Evolutionary conservation across 1,140 invertebrate species (phyloP).

Genomic region (Aphidius gifuensis): DNA sequence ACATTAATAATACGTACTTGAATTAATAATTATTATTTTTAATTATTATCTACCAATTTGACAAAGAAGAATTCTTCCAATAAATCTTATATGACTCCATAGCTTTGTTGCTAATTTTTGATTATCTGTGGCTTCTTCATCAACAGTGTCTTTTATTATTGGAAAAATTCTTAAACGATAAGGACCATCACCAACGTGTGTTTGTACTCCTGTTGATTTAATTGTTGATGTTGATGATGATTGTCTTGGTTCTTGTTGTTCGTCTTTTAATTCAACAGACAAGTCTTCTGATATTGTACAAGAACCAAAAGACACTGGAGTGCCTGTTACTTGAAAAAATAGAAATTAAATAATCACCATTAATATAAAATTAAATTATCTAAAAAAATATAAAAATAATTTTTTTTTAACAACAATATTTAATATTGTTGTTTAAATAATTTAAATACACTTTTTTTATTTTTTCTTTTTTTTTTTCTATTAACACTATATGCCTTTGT

Average conservation of each 20-base stretch:
- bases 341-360: constrained; percentile 9
- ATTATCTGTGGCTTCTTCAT: constrained; percentile 30
- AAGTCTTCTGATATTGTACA: constrained; percentile 34
- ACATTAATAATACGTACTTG: not conserved
- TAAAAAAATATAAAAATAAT: too few species aligned
- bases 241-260: constrained; percentile 16
- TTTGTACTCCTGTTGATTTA: constrained; percentile 51
- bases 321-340: constrained; percentile 18
- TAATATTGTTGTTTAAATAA: too few species aligned
- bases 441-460: not conserved
- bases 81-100: constrained; percentile 43
- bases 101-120: constrained; percentile 32
- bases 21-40: too few species aligned
- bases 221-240: constrained; percentile 18
- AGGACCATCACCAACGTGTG: constrained; percentile 43
- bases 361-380: not conserved
- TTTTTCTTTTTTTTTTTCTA: not conserved
- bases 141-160: constrained; percentile 40
- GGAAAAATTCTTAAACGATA: constrained; percentile 56
- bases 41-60: constrained; percentile 45
- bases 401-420: too few species aligned
- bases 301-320: constrained; percentile 25
- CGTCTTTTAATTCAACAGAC: constrained; percentile 25
- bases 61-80: constrained; percentile 46
- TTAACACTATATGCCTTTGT: not conserved